phyloP scores from a whole-genome alignment of 1,140 invertebrate species.

The Cydia splendana region DNA sequence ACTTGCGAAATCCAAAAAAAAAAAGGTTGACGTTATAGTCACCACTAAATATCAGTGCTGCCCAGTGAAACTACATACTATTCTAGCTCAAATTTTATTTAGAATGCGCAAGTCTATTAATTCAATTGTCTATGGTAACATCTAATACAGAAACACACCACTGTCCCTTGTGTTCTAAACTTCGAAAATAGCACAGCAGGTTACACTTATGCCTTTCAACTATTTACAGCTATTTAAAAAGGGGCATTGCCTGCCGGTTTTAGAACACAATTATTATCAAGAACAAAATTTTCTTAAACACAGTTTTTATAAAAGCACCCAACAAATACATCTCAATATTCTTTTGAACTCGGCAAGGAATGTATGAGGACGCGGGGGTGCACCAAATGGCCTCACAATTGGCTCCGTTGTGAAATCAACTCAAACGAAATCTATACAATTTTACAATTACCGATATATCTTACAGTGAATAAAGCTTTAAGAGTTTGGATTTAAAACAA shows the following conservation, averaged over 20 bases:
- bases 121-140: constrained; percentile 8
- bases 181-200: neutral
- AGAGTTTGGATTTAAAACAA: constrained; percentile 22
- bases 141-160: neutral
- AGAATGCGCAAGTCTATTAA: neutral
- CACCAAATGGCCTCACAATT: neutral
- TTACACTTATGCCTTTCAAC: neutral
- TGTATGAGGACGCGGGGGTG: neutral
- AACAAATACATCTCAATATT: neutral
- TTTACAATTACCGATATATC: constrained; percentile 27
- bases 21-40: neutral
- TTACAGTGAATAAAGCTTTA: constrained; percentile 33
- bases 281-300: neutral
- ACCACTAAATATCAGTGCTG: too few relatives aligned
- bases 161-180: neutral
- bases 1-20: neutral
- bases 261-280: neutral
- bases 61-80: neutral
- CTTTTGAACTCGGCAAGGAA: constrained; percentile 21
- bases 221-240: neutral
- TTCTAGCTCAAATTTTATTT: neutral
- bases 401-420: constrained; percentile 12
- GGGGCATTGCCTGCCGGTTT: neutral
- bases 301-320: neutral
- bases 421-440: constrained; percentile 12